These are phyloP conservation scores for Drosophila biarmipes DNA, from an alignment of 1,140 invertebrate genomes.

Conservation along the genomic window DNA sequence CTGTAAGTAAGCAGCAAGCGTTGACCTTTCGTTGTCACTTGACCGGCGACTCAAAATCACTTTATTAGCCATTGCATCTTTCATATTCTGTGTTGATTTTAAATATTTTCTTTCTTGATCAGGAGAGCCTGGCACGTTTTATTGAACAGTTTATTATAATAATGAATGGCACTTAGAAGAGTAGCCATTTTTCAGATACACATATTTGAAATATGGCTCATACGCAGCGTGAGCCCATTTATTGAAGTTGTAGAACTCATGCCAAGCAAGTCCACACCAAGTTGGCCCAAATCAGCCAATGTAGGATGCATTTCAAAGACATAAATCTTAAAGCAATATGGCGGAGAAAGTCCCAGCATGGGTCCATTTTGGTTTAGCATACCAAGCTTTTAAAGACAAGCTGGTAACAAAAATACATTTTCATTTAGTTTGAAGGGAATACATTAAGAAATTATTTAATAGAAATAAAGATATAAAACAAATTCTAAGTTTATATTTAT, in stretches of 20 bases:
- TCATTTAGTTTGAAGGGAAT: background rate
- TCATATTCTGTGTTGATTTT: too few species aligned
- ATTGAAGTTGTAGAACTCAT: conserved; percentile 36
- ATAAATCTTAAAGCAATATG: conserved; percentile 47
- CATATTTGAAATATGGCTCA: conserved; percentile 42
- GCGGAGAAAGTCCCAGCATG: conserved; percentile 22
- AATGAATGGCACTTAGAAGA: background rate
- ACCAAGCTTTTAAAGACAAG: background rate
- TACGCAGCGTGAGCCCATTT: conserved; percentile 56
- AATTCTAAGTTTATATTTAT: too few species aligned
- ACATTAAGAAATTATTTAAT: background rate
- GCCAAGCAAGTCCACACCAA: background rate
- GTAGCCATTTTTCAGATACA: background rate
- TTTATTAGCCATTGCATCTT: too few species aligned
- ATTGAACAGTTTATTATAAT: too few species aligned
- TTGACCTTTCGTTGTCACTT: conserved; percentile 6
- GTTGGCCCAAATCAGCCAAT: conserved; percentile 1
- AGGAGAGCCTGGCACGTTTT: too few species aligned
- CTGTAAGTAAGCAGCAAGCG: conserved; percentile 11
- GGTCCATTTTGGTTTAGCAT: background rate
- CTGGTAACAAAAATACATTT: background rate
- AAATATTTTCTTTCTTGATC: too few species aligned
- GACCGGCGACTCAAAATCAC: background rate
- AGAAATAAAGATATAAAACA: background rate
- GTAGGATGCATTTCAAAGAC: conserved; percentile 26